phyloP scores from a whole-genome alignment of 2,888 invertebrate genomes.

The Tanypteryx hageni region DNA sequence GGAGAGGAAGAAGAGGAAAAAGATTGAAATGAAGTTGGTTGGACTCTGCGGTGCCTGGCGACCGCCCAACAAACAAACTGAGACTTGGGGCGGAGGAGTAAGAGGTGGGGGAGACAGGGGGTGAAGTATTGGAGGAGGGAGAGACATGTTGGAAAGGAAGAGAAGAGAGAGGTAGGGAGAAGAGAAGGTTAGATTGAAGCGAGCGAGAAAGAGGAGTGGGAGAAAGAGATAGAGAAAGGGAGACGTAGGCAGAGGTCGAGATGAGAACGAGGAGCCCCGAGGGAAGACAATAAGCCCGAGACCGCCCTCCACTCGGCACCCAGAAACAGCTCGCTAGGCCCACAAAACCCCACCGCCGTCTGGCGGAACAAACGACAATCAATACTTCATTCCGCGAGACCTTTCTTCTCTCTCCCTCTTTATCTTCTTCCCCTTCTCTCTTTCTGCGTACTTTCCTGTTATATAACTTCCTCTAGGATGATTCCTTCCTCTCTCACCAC shows the following conservation, averaged over 20 bases:
- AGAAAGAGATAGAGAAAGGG: neutral
- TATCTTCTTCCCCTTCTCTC: neutral
- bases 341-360: slow-evolving; percentile 48
- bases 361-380: slow-evolving; percentile 64
- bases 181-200: neutral
- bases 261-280: neutral
- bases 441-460: neutral
- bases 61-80: slow-evolving; percentile 41
- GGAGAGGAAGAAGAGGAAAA: neutral
- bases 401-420: neutral
- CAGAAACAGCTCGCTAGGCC: slow-evolving; percentile 56
- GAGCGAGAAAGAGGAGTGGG: neutral
- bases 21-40: neutral
- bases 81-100: neutral
- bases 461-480: too few relatives aligned
- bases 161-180: neutral
- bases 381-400: slow-evolving; percentile 56
- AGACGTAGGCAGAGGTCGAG: too few relatives aligned
- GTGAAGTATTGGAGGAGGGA: neutral
- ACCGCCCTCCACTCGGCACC: slow-evolving; percentile 53
- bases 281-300: slow-evolving; percentile 58
- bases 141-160: neutral
- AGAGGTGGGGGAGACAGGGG: neutral
- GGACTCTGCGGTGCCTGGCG: slow-evolving; percentile 5
- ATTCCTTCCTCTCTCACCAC: neutral